Evolutionary conservation across 2,797 vertebrate genomes (phyloP), one percentile per base, ranked within the genome.

Genomic region (Spinus olivaceus): DNA sequence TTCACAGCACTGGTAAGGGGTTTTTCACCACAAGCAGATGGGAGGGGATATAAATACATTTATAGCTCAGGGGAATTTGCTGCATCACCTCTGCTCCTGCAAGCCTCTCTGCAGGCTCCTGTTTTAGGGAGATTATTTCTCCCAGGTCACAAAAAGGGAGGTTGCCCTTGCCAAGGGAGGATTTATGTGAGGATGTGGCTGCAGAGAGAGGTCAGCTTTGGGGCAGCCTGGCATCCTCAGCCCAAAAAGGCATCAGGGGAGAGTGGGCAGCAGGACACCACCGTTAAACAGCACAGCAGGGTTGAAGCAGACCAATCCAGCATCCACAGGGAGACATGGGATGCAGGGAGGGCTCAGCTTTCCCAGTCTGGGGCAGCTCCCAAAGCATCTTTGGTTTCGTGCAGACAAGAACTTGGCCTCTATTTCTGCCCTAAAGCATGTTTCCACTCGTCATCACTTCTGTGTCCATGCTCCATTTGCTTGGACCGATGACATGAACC

Each of bases 61-160:
- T 54, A 60, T 11, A 88, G 66, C 39, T 84, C 12, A 5, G 44
- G 66, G 54, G 56, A 93, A 93, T 88, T 51, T 88, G 88, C 82
- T 94, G 66, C 81, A 86, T 88, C 80, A 90, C 74, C 53, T 92
- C 94, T 7, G 2, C 67, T 83, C 65, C 77, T 88, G 42, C 57
- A 60, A 88, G 42, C 10, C 50, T 71, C 53, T 64, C 66, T 54
- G 42, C 35, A 56, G 66, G 63, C 61, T 92, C 49, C 37, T 44
- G 8, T 32, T 73, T 49, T 28, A 74, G 81, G 41, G 30, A 66
- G 10, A 51, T 32, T 46, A 11, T 64, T 83, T 74, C 57, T 85
- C 32, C 28, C 2, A 4, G 41, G 25, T 30, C 8, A 47, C 2
- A 2, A 37, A 37, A 49, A 71, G 8, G 10, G 39, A 1, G 0